phyloP scores from a whole-genome alignment of 2,888 invertebrate genomes.

The Apantesis nais region DNA sequence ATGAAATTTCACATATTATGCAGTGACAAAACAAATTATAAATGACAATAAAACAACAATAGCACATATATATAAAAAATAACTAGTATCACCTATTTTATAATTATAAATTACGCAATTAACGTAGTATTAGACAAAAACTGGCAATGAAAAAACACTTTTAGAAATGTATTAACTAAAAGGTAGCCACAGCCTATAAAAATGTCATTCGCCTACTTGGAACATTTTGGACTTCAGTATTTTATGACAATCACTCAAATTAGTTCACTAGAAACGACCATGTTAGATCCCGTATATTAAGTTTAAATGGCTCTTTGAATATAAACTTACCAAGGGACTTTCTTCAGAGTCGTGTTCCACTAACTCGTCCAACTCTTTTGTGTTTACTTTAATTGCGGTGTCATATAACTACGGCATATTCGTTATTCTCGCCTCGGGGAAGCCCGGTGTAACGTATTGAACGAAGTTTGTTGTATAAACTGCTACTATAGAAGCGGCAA shows the following conservation, averaged over 20 bases:
- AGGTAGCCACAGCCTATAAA: constrained; percentile 53
- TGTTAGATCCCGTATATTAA: constrained; percentile 50
- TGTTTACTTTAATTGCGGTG: constrained; percentile 30
- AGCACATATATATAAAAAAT: background rate
- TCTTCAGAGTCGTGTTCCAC: constrained; percentile 22
- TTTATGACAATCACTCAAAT: constrained; percentile 55
- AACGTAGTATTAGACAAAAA: background rate
- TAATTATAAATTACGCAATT: background rate
- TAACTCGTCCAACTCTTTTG: constrained; percentile 27
- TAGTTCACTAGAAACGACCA: constrained; percentile 44
- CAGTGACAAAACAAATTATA: background rate
- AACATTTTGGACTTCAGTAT: constrained; percentile 48
- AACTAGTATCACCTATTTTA: background rate
- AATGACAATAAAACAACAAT: background rate
- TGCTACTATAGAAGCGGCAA: background rate
- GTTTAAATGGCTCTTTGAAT: constrained; percentile 37
- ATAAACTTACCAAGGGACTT: constrained; percentile 31
- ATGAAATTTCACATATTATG: background rate
- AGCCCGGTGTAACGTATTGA: background rate
- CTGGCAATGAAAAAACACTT: background rate
- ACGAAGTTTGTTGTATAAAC: background rate
- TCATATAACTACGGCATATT: constrained; percentile 7
- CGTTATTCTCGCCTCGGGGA: background rate
- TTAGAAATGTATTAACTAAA: constrained; percentile 46
- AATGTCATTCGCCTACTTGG: constrained; percentile 49